Evolutionary conservation across 2,113 vertebrate species (phyloP).

Genomic region (Euleptes europaea): DNA sequence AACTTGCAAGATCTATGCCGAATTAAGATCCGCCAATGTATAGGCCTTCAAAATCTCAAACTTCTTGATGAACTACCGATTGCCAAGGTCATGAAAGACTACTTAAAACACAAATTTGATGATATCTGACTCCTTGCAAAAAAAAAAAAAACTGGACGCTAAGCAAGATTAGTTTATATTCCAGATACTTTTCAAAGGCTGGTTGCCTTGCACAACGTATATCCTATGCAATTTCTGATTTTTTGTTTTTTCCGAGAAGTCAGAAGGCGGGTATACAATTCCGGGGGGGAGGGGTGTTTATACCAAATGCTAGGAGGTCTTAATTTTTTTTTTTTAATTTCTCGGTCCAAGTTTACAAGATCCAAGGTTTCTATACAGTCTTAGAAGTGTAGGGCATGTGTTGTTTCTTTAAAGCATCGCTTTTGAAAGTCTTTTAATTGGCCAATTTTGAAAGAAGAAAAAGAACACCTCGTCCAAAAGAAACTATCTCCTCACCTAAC

Average conservation of each 20-base stretch:
- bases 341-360: conserved; percentile 80
- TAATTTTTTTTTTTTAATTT: conserved; percentile 74
- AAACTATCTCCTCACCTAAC: neutral
- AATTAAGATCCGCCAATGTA: conserved; percentile 96
- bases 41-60: conserved; percentile 95
- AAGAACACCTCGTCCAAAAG: conserved; percentile 47
- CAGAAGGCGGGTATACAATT: conserved; percentile 85
- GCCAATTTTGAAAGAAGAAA: conserved; percentile 58
- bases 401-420: neutral
- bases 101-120: conserved; percentile 99
- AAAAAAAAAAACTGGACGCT: conserved; percentile 56
- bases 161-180: conserved; percentile 75
- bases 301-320: conserved; percentile 78
- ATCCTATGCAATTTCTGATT: conserved; percentile 96
- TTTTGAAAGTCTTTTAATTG: conserved; percentile 16
- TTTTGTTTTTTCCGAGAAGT: conserved; percentile 72
- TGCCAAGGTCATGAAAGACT: conserved; percentile 99
- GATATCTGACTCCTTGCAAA: conserved; percentile 82
- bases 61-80: conserved; percentile 95
- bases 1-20: conserved; percentile 96
- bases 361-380: conserved; percentile 75
- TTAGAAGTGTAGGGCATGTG: conserved; percentile 51
- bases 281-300: conserved; percentile 75
- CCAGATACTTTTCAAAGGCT: conserved; percentile 78
- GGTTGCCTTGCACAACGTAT: conserved; percentile 85